Base-by-base conservation (phyloP, 2,888 invertebrate genomes). In the Mimachlamys varia region DNA sequence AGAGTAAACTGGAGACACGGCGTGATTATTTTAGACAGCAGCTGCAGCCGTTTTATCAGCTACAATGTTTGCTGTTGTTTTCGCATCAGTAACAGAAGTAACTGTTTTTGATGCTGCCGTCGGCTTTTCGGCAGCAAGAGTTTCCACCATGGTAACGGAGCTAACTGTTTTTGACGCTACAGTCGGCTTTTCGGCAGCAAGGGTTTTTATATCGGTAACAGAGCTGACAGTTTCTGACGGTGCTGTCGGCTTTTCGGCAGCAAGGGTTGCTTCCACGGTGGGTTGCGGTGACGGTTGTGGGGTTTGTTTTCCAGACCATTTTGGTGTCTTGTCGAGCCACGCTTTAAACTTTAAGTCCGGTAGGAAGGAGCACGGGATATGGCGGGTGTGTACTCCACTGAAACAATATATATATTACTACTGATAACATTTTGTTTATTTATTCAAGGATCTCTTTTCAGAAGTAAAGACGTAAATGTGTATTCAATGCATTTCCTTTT, bases 331-430 rank as follows among this genome's bases (percentile, higher is more conserved):
- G 33, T 76, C 76, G 17, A 33, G 33, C 76, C 76, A 76, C 15
- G 19, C 76, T 76, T 76, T 76, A 33, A 76, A 76, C 13, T 76
- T 76, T 76, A 76, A 76, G 33, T 76, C 76, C 5, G 76, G 76
- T 0, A 76, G 76, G 76, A 76, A 76, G 22, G 76, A 76, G 22
- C 76, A 76, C 12, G 76, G 76, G 33, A 76, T 76, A 33, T 76
- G 76, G 17, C 76, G 76, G 12, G 76, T 76, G 76, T 76, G 76
- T 76, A 27, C 27, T 1, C 76, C 76, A 33, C 76, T 76, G 27
- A 0, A 76, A 76, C 12, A 33, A 76, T 58, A 22, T 22, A 58
- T 19, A 53, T 53, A 13, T 53, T 53, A 12, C 53, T 10, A 15
- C 1, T 53, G 15, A 53, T 5, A n/a, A 19, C 3, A 10, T 53